Evolutionary conservation across 2,797 vertebrate species (phyloP), one percentile per base, ranked within the genome.

Genomic region (Danio aesculapii): DNA sequence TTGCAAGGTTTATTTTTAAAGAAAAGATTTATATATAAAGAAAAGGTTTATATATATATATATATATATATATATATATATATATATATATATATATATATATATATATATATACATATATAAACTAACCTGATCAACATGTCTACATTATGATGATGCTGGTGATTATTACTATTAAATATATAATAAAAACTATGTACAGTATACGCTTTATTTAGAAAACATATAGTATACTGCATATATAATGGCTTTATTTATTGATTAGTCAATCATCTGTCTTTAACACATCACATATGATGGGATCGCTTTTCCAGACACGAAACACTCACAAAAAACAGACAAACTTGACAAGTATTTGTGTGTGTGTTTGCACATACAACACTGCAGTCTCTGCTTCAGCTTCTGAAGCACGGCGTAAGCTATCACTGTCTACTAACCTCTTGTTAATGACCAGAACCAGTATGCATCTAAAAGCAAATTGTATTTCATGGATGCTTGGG

Each of bases 401-500:
- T 16, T 46, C 64, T 70, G 16, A 78, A 72, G 61, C 8, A 14
- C 4, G 8, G 44, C 58, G 19, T 81, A 71, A 72, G 74, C 68
- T 67, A 81, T 67, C 59, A 67, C 49, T 68, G 78, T 86, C 84
- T 81, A 79, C 73, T 77, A 81, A 82, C 79, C 78, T 85, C 82
- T 70, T 82, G 87, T 89, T 90, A 87, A 91, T 90, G 86, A 86
- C 63, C 67, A 46, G 13, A 81, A 84, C 82, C 83, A 82, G 82
- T 87, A 57, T 72, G 82, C 39, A 86, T 81, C 90, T 91, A 85
- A 79, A 84, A 83, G 83, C 88, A 88, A 89, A 89, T 80, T 88
- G 86, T 86, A 88, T 92, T 93, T 93, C 88, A 92, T 66, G 90
- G 91, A 89, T 87, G 86, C 89, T 90, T 87, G 68, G 92, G 90